Conservation (phyloP, 2,888 invertebrate genomes). For the Arctia plantaginis region DNA sequence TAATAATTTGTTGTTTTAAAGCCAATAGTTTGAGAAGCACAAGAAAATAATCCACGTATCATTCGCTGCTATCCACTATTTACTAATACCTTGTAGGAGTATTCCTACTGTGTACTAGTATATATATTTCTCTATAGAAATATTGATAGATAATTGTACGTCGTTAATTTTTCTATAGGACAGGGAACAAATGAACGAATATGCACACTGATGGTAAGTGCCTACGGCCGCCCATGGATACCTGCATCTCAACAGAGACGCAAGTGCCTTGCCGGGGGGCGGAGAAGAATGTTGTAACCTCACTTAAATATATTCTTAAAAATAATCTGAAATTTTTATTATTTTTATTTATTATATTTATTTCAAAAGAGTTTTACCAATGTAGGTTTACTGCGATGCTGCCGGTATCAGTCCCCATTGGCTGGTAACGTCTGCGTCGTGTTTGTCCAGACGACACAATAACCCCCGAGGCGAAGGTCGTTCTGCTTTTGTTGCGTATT, state of each 20-base stretch:
- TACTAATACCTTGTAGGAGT: background rate
- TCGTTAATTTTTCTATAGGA: no score
- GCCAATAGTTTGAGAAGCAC: background rate
- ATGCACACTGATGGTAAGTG: no score
- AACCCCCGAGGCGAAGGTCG: constrained; percentile 56
- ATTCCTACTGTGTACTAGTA: fast-evolving
- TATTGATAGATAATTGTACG: background rate
- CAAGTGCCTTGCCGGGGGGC: no score
- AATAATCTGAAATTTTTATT: background rate
- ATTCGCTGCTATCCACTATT: background rate
- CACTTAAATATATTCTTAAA: background rate
- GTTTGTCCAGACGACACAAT: constrained; percentile 69
- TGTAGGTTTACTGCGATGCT: constrained; percentile 75
- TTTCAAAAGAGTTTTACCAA: background rate
- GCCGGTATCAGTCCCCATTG: constrained; percentile 76
- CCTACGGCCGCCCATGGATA: no score
- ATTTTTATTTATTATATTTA: background rate
- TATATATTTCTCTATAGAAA: no score
- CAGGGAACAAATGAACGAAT: no score
- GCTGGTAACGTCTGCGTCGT: constrained; percentile 73
- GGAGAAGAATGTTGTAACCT: no score
- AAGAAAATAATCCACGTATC: background rate
- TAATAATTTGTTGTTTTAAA: background rate
- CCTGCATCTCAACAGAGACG: no score
- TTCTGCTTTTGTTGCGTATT: constrained; percentile 75